A percentile compares a stretch with the other conserved stretches of the same genome.
Evolutionary conservation across 2,888 invertebrate species (phyloP).

Genomic region (Drosophila bunnanda): DNA sequence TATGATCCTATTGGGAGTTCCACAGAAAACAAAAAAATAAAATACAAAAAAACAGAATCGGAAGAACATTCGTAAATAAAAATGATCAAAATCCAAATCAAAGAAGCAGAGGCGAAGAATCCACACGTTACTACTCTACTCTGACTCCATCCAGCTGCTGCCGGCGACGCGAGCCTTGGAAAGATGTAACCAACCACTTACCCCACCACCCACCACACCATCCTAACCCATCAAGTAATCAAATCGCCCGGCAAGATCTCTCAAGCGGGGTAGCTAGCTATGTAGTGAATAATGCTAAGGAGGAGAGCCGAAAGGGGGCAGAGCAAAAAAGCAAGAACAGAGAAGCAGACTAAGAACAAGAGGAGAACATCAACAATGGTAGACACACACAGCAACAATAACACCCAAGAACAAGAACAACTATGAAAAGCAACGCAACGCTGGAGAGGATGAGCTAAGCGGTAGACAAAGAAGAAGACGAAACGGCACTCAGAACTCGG

Average conservation of each 20-base stretch:
- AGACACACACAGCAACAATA: slow-evolving; percentile 47
- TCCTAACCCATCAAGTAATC: slow-evolving; percentile 32
- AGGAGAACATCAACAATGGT: slow-evolving; percentile 58
- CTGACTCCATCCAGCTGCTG: slow-evolving; percentile 68
- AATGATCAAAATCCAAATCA: slow-evolving; percentile 51
- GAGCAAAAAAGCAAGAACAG: slow-evolving; percentile 39
- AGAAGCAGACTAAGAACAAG: slow-evolving; percentile 46
- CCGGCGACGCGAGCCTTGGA: slow-evolving; percentile 72
- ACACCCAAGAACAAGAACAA: slow-evolving; percentile 29
- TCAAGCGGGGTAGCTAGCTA: slow-evolving; percentile 63
- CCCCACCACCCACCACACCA: slow-evolving; percentile 20
- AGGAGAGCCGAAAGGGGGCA: slow-evolving; percentile 42
- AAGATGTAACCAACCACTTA: slow-evolving; percentile 33
- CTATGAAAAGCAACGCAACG: slow-evolving; percentile 29
- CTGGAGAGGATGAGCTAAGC: slow-evolving; percentile 50
- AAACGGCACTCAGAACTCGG: slow-evolving; percentile 32
- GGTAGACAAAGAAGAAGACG: slow-evolving; percentile 35
- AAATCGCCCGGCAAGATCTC: slow-evolving; percentile 67
- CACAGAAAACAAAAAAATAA: slow-evolving; percentile 61
- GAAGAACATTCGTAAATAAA: slow-evolving; percentile 52
- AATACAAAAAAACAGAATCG: slow-evolving; percentile 6
- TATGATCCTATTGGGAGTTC: slow-evolving; percentile 72
- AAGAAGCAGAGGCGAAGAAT: slow-evolving; percentile 46
- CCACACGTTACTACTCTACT: slow-evolving; percentile 36
- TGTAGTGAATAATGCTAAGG: slow-evolving; percentile 26